Evolutionary conservation across 2,888 invertebrate species (phyloP), one percentile per base, ranked within the genome.

Genomic region (Drosophila birchii): DNA sequence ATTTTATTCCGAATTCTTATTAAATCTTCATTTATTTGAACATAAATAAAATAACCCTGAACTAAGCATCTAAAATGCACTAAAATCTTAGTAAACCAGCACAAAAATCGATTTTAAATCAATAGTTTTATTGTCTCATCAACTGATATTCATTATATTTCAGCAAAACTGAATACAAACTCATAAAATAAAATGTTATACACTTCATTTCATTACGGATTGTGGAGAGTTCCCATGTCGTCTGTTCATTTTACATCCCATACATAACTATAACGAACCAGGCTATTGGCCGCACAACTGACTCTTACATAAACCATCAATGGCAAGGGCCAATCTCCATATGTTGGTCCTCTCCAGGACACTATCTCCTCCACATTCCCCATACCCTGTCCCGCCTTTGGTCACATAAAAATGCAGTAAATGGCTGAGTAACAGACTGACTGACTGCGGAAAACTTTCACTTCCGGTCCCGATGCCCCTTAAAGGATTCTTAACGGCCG

Each of bases 401-500:
- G 45, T 43, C 76, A 43, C 68, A 73, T 73, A 73, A 73, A 73
- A 73, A 75, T 67, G 73, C 73, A 75, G 68, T 73, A 73, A 73
- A 73, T 49, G 26, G 47, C 72, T 29, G 16, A 57, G 41, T 49
- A 57, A 67, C 72, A 39, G 66, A 64, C 72, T 63, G 71, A 64
- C 74, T 63, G 74, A 56, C 73, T 75, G 58, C 55, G 47, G 71
- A 59, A 73, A 75, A 73, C 73, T 73, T 68, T 73, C 73, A 75
- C 73, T 75, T 68, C 67, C 67, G 57, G 67, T 57, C 41, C 67
- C 44, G 58, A 29, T 67, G 68, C 49, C 45, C 45, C 75, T 72
- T 74, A 54, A 75, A 75, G 57, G 57, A 67, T 57, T 45, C 87
- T 81, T 84, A 78, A 75, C 81, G 75, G 81, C 73, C 85, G 66